phyloP scores from a whole-genome alignment of 2,113 vertebrate genomes.

The Corvus moneduloides region DNA sequence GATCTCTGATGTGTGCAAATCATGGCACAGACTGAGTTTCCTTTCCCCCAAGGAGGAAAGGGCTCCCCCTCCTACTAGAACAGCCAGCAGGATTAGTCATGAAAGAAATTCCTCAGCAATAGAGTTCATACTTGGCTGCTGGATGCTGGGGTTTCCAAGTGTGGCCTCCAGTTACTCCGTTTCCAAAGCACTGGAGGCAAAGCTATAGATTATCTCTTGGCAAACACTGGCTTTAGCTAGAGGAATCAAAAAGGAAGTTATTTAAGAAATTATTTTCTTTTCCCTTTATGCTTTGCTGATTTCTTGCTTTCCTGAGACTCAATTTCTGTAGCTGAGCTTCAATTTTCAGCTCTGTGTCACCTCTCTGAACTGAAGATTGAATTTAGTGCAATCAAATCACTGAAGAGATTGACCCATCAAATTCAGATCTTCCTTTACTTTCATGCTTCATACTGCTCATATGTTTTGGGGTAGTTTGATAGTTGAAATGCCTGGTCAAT shows the following conservation, averaged over 20 bases:
- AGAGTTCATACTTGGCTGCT: neutral
- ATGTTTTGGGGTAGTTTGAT: neutral
- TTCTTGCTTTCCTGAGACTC: neutral
- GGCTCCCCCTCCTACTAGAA: neutral
- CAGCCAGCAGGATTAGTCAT: neutral
- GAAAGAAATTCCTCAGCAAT: neutral
- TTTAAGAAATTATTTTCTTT: slow-evolving; percentile 22
- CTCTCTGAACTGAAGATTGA: slow-evolving; percentile 19
- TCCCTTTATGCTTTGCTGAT: neutral
- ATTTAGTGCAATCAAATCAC: neutral
- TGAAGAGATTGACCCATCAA: neutral
- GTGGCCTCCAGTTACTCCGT: neutral
- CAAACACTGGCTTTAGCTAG: neutral
- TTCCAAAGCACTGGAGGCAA: neutral
- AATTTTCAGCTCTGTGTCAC: slow-evolving; percentile 32
- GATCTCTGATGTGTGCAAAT: neutral
- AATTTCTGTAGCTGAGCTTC: slow-evolving; percentile 5
- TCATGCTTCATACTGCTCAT: neutral
- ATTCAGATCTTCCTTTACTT: neutral
- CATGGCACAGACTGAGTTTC: neutral
- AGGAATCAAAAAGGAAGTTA: slow-evolving; percentile 13
- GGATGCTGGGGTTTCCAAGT: neutral
- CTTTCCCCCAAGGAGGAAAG: neutral
- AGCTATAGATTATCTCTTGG: neutral
- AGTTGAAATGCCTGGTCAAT: neutral